Evolutionary conservation across 2,113 vertebrate genomes (phyloP), one percentile per base, ranked within the genome.

Genomic region (Felis chaus): DNA sequence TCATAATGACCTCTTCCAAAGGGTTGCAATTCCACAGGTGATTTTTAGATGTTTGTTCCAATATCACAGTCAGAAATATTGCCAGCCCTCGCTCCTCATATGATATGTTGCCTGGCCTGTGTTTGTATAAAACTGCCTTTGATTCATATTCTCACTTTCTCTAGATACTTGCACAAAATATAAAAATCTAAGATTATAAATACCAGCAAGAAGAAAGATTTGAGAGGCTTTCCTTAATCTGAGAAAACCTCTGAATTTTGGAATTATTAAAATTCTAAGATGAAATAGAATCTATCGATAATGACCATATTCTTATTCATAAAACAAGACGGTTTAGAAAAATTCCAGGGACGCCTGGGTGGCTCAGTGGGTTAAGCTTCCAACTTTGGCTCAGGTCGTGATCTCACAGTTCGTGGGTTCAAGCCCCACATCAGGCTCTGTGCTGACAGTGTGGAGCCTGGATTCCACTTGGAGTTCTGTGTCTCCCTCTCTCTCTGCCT

Each of bases 161-260:
- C 31, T 65, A 14, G 41, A 71, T 57, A 65, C 71, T 76, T 85
- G 48, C 81, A 69, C 27, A 86, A 95, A 92, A 92, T 25, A 45
- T 39, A 4, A 85, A 91, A 81, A 41, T 69, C 10, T n/a, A 80
- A 61, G 12, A 45, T 88, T 73, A 48, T 66, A 57, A 94, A 83
- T 41, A 76, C 21, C 45, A 63, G 21, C 8, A 82, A 66, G 21
- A 81, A 69, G 25, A 5, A 82, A 93, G 5, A 71, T 15, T 21
- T 85, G 18, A 69, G 29, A 63, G 31, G 4, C 45, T 89, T 94
- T 81, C 71, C 79, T 71, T 83, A 86, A 48, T 21, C 16, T 57
- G 33, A 87, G 73, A 71, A 96, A 82, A 89, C 2, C 48, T 86
- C 65, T 92, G 41, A 65, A 92, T 79, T 95, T 74, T 89, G 33